These are phyloP conservation scores for Noctua pronuba DNA, from an alignment of 2,888 invertebrate species.

Conservation along the genomic window DNA sequence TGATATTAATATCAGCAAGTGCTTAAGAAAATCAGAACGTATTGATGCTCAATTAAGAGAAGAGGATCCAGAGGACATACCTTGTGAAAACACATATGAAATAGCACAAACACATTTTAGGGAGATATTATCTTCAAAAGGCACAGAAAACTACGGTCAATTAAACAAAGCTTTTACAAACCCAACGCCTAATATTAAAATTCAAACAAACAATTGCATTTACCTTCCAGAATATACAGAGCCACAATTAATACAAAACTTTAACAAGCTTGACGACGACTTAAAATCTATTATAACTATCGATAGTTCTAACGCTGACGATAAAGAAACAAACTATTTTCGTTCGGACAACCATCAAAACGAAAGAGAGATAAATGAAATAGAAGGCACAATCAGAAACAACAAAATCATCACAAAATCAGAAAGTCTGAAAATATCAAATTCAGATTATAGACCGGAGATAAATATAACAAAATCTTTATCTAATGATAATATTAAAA, in stretches of 20 bases:
- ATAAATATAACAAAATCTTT: conserved; percentile 81
- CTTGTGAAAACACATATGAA: conserved; percentile 86
- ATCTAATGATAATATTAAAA: conserved; percentile 84
- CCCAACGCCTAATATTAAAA: conserved; percentile 70
- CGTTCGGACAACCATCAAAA: conserved; percentile 85
- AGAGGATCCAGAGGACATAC: conserved; percentile 86
- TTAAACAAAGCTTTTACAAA: conserved; percentile 80
- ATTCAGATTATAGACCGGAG: conserved; percentile 77
- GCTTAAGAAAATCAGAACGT: conserved; percentile 92
- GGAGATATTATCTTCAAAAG: conserved; percentile 82
- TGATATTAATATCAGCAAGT: conserved; percentile 93
- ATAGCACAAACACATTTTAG: conserved; percentile 85
- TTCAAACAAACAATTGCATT: conserved; percentile 73
- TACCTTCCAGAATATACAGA: conserved; percentile 81
- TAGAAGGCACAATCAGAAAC: conserved; percentile 88
- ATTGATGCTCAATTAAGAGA: conserved; percentile 93
- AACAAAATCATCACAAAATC: conserved; percentile 87
- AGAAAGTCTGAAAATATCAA: conserved; percentile 83
- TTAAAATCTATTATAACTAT: conserved; percentile 87
- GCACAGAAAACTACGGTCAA: conserved; percentile 84
- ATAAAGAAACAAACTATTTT: conserved; percentile 80
- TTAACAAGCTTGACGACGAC: conserved; percentile 86
- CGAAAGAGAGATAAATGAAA: conserved; percentile 89
- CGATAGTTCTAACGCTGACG: conserved; percentile 86
- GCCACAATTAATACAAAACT: conserved; percentile 81